Percentiles rank a stretch among this genome's conserved stretches.
Evolutionary conservation across 2,113 vertebrate genomes (phyloP).

Genomic region (Chiloscyllium plagiosum): DNA sequence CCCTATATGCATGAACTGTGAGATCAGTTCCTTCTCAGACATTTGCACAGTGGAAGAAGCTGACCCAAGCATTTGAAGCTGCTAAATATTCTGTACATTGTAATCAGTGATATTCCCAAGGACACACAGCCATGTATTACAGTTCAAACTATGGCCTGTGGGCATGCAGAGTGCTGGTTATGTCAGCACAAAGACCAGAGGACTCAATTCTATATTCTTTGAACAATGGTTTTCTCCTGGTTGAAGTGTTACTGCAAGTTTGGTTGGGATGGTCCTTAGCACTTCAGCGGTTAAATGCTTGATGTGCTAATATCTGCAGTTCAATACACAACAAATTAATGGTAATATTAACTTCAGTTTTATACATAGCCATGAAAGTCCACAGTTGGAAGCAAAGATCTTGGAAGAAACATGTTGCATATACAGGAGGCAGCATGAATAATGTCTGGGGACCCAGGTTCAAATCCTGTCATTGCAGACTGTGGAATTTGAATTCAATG

Average conservation of each 20-base stretch:
- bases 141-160: background rate
- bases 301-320: background rate
- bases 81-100: background rate
- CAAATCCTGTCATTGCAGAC: too few species aligned
- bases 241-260: background rate
- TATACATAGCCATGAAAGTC: background rate
- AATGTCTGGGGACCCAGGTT: too few species aligned
- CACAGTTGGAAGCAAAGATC: background rate
- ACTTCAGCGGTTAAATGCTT: background rate
- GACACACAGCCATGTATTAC: background rate
- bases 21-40: background rate
- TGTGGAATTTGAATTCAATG: too few species aligned
- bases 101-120: background rate
- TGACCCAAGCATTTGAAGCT: background rate
- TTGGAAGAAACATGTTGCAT: background rate
- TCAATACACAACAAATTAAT: background rate
- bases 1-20: background rate
- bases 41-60: background rate
- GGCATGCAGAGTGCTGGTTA: background rate
- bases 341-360: background rate
- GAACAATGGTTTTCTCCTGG: background rate
- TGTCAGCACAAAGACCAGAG: background rate
- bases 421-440: background rate
- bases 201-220: background rate
- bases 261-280: background rate